Evolutionary conservation across 2,888 invertebrate genomes (phyloP), one percentile per base, ranked within the genome.

Genomic region (Diaprepes abbreviatus): DNA sequence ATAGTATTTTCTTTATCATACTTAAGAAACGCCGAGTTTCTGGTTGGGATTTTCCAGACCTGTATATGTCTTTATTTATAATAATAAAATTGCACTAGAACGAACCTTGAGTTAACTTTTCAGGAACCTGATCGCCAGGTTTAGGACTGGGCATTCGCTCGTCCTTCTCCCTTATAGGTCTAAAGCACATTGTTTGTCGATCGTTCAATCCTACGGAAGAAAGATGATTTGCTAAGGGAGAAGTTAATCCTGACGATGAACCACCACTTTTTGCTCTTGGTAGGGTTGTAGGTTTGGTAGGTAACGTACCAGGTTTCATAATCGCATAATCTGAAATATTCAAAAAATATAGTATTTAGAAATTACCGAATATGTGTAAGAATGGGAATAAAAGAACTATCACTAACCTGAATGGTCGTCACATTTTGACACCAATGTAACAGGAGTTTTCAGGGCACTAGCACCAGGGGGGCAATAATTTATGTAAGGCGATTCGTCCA

Each of bases 251-350:
- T 62, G 68, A 19, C 64, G 50, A 45, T 76, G 73, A 7, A 14
- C 21, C 16, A 14, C 33, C 24, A 28, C 36, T 21, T 36, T 71
- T 83, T 9, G 55, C 48, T 52, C 69, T 19, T 6, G 72, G 70
- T 16, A 73, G 28, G 7, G 73, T 73, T 19, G 50, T 48, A 1
- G 68, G 43, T 38, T 70, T 72, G 9, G 66, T 31, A 10, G 60
- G 64, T 21, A 62, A 63, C 2, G 54, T 48, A 2, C 77, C 76
- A 2, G 82, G 82, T 70, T 83, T 83, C 80, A 88, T 85, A 65
- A 86, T 80, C 65, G 88, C 87, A 79, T 88, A 88, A 76, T 87
- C 28, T 70, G 71, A 14, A 67, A 72, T 35, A 63, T n/a, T 21
- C 9, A 3, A 19, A 4, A 9, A 9, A 38, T 1, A 12, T 7